Conservation (phyloP, 2,888 invertebrate genomes). For the Heliconius aoede region DNA sequence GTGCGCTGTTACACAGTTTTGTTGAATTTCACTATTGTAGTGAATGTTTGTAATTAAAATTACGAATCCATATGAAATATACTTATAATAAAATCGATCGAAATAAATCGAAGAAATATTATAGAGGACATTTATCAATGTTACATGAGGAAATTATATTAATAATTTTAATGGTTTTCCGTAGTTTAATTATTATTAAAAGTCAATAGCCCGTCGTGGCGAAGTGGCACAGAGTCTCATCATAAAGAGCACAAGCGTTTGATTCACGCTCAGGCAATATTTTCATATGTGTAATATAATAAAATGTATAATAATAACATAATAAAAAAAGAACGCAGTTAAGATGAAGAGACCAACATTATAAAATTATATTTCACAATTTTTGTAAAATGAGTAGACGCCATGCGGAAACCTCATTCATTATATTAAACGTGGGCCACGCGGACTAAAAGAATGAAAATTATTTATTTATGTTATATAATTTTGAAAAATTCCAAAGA, state of each 20-base stretch:
- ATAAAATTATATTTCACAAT: background rate
- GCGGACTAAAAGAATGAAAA: conserved; percentile 28
- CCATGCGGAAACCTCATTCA: background rate
- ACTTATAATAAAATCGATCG: no score
- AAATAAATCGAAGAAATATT: no score
- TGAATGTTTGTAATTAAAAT: background rate
- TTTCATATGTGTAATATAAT: no score
- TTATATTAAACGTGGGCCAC: conserved; percentile 16
- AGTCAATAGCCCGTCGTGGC: no score
- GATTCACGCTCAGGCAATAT: no score
- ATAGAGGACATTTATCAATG: no score
- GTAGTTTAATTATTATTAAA: no score
- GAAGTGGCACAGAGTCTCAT: no score
- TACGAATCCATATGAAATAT: no score
- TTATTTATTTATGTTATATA: conserved; percentile 21
- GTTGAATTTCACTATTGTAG: conserved; percentile 19
- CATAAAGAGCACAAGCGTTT: no score
- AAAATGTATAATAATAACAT: background rate
- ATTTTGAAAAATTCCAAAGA: conserved; percentile 35
- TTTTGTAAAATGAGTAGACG: background rate
- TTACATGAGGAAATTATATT: no score
- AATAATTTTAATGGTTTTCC: no score
- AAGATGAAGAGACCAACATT: background rate
- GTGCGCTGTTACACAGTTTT: conserved; percentile 32
- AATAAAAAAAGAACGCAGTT: background rate